Conservation (phyloP, 2,888 invertebrate species). For the Orchesella flavescens region DNA sequence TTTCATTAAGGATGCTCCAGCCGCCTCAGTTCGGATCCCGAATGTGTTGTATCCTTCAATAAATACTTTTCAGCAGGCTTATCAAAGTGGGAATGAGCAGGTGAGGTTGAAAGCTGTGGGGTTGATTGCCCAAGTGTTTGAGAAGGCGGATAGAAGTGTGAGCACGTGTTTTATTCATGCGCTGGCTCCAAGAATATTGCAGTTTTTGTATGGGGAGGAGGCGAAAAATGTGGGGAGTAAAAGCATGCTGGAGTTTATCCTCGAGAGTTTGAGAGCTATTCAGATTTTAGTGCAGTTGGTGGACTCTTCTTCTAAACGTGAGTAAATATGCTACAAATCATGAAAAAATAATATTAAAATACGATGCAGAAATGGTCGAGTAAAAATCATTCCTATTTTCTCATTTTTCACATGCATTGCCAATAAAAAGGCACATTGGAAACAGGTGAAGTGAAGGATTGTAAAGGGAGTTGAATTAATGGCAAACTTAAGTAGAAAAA, state of each 20-base stretch:
- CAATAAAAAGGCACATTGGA: constrained; percentile 54
- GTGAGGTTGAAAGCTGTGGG: constrained; percentile 85
- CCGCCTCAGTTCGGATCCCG: constrained; percentile 84
- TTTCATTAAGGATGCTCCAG: constrained; percentile 88
- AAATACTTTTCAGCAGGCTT: constrained; percentile 90
- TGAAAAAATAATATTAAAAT: no score
- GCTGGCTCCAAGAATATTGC: constrained; percentile 85
- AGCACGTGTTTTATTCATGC: constrained; percentile 87
- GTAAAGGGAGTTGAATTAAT: neutral
- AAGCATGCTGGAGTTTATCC: constrained; percentile 81
- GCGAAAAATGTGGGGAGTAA: constrained; percentile 80
- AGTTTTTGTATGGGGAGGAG: constrained; percentile 81
- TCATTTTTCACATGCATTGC: constrained; percentile 56
- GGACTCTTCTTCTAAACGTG: constrained; percentile 85
- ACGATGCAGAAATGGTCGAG: no score
- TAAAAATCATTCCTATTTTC: no score
- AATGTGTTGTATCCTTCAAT: constrained; percentile 92
- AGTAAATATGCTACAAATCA: constrained; percentile 74
- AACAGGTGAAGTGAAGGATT: constrained; percentile 39
- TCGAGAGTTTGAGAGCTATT: constrained; percentile 77
- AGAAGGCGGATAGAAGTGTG: constrained; percentile 82
- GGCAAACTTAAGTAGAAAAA: neutral
- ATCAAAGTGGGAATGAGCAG: constrained; percentile 77
- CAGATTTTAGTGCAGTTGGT: constrained; percentile 78
- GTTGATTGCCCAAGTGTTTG: constrained; percentile 84